phyloP scores from a whole-genome alignment of 1,140 invertebrate genomes.

The Dermatophagoides farinae region DNA sequence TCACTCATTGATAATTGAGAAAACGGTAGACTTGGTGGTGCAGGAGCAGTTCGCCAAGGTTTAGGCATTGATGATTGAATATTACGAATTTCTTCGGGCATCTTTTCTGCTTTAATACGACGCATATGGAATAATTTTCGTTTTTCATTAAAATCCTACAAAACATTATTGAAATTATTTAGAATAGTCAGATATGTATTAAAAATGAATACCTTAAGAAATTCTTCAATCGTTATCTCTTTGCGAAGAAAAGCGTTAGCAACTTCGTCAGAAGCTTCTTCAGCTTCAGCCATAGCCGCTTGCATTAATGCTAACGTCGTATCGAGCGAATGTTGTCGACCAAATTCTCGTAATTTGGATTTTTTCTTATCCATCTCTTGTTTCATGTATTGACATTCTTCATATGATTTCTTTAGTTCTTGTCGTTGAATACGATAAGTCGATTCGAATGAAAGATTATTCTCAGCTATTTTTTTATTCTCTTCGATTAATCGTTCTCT shows the following conservation, averaged over 20 bases:
- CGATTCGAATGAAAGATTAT: slow-evolving; percentile 59
- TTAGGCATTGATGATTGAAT: background rate
- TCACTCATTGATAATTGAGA: background rate
- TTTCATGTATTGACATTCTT: slow-evolving; percentile 42
- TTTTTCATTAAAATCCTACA: slow-evolving; percentile 39
- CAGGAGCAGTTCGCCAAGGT: slow-evolving; percentile 1
- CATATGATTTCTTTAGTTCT: slow-evolving; percentile 41
- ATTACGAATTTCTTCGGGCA: slow-evolving; percentile 26
- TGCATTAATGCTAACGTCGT: slow-evolving; percentile 59
- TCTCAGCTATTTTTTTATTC: slow-evolving; percentile 65
- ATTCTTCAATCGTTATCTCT: slow-evolving; percentile 49
- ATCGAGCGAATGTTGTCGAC: slow-evolving; percentile 47
- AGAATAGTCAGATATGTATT: background rate
- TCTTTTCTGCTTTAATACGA: slow-evolving; percentile 64
- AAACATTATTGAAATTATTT: background rate
- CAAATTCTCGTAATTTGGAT: slow-evolving; percentile 30
- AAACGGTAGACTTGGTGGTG: slow-evolving; percentile 8
- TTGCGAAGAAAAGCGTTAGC: slow-evolving; percentile 51
- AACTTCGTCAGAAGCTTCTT: slow-evolving; percentile 62
- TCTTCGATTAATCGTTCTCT: slow-evolving; percentile 62
- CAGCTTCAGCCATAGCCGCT: slow-evolving; percentile 58
- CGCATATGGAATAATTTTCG: slow-evolving; percentile 54
- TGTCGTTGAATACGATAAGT: slow-evolving; percentile 47
- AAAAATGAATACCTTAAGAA: slow-evolving; percentile 33
- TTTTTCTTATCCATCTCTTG: slow-evolving; percentile 29